Evolutionary conservation across 2,797 vertebrate species (phyloP), one percentile per base, ranked within the genome.

Genomic region (Schizopygopsis malacanthus): DNA sequence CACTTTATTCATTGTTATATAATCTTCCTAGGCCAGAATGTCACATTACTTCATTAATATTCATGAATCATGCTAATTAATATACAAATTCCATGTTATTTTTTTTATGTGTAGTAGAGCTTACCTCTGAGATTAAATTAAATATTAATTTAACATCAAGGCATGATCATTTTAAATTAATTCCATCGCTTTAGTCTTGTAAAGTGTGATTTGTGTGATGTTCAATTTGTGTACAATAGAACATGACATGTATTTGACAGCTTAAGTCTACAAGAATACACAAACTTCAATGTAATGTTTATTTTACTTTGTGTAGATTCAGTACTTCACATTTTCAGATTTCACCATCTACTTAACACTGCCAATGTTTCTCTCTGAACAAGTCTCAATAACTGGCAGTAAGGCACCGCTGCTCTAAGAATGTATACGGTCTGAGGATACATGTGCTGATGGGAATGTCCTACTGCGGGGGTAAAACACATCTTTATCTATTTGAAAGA

Each of bases 401-500:
- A 61, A 61, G 33, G 15, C 22, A 6, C 22, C 1, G 8, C 39
- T 10, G 13, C 39, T 79, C n/a, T 59, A 5, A 41, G 39, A 25
- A 79, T 63, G 45, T 79, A 79, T 45, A 45, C 2, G 15, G 13
- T 78, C 37, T 78, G 13, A 59, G 33, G 52, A 78, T 59, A 16
- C 52, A 78, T 28, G 39, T 79, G 37, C 77, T 43, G 33, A 79
- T 61, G 39, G 61, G 61, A 79, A 79, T 25, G 22, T 79, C 22
- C 7, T 79, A 43, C 77, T 63, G 77, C 77, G 28, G 77, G 39
- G 77, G 52, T 77, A 56, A 22, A 56, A n/a, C 18, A 61, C 54
- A 79, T 43, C 39, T 79, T 79, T 79, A 45, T 63, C 77, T 79
- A 28, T 45, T 43, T 45, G 77, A 79, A 63, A 79, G 63, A 79